phyloP scores from a whole-genome alignment of 1,140 invertebrate genomes.

The Eulimnadia texana region DNA sequence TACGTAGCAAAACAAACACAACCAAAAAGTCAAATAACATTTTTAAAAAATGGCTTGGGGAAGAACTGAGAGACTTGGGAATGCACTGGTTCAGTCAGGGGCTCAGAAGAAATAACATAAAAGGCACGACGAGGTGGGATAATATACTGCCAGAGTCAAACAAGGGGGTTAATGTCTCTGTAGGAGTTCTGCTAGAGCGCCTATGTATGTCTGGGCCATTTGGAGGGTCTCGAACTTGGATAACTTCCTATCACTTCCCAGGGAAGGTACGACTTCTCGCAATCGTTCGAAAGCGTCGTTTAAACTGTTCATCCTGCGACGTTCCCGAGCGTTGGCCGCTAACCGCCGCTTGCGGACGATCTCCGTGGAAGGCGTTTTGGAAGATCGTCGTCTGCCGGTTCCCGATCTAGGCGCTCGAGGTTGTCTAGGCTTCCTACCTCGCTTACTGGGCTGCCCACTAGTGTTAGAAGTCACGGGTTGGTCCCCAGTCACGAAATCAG shows the following conservation, averaged over 20 bases:
- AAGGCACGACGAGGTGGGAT: no score
- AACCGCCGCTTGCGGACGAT: conserved; percentile 66
- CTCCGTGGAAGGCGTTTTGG: conserved; percentile 8
- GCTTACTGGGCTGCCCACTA: neutral
- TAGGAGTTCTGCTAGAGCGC: conserved; percentile 68
- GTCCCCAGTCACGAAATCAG: neutral
- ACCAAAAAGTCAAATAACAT: no score
- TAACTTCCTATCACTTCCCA: conserved; percentile 78
- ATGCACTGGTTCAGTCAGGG: no score
- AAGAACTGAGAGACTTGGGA: no score
- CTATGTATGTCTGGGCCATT: conserved; percentile 94
- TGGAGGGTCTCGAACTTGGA: conserved; percentile 95
- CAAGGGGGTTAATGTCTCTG: conserved; percentile 33
- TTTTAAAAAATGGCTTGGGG: no score
- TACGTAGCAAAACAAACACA: no score
- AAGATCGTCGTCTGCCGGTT: neutral
- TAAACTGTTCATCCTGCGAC: conserved; percentile 83
- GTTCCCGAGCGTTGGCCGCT: conserved; percentile 82
- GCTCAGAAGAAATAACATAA: no score
- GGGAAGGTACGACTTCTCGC: conserved; percentile 70
- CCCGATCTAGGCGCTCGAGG: neutral
- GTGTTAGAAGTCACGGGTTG: neutral
- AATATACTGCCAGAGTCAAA: no score
- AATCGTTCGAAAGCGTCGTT: conserved; percentile 87
- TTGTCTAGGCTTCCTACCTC: neutral